Evolutionary conservation across 2,113 vertebrate species (phyloP).

Genomic region (Centropus bengalensis): DNA sequence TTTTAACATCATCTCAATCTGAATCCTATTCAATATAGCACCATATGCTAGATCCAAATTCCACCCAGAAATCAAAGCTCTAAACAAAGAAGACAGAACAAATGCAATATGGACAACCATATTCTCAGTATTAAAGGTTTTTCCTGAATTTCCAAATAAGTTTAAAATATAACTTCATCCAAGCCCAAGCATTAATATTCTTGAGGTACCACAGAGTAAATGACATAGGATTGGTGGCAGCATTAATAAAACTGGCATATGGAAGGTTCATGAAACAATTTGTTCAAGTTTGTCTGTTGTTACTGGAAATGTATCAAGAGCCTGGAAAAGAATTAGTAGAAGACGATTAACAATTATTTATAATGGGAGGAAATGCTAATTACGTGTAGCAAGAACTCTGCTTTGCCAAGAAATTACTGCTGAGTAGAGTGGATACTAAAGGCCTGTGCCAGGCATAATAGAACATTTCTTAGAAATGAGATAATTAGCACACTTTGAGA

Average conservation of each 20-base stretch:
- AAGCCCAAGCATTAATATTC: background rate
- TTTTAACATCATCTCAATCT: background rate
- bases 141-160: background rate
- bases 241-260: background rate
- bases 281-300: background rate
- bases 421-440: background rate
- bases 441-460: background rate
- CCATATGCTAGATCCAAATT: background rate
- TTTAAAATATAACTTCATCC: background rate
- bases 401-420: slow-evolving; percentile 13
- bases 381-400: background rate
- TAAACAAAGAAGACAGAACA: background rate
- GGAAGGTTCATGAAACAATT: background rate
- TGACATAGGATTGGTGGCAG: background rate
- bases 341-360: slow-evolving; percentile 38
- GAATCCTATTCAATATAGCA: background rate
- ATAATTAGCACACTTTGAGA: slow-evolving; percentile 12
- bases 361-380: slow-evolving; percentile 56
- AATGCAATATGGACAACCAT: background rate
- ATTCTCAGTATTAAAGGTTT: background rate
- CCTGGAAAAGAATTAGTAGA: slow-evolving; percentile 32
- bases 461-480: slow-evolving; percentile 45
- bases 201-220: background rate
- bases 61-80: background rate
- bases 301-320: background rate